phyloP scores from a whole-genome alignment of 2,888 invertebrate genomes.

The Melanophora roralis region DNA sequence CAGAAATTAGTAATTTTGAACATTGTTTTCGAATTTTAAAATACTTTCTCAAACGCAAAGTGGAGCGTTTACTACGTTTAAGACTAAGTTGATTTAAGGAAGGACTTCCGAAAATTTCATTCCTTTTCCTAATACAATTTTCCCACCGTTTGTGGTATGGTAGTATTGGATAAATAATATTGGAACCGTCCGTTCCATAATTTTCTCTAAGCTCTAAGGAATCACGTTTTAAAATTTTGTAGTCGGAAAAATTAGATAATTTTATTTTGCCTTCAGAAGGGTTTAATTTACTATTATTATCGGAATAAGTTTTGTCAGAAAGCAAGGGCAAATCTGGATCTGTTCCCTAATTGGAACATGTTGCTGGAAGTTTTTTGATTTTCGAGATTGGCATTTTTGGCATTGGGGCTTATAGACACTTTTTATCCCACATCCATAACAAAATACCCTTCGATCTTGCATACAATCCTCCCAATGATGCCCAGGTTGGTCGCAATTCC shows the following conservation, averaged over 20 bases:
- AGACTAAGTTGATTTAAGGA: neutral
- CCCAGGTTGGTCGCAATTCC: constrained; percentile 29
- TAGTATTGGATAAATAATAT: neutral
- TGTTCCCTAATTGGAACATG: neutral
- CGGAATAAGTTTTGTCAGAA: neutral
- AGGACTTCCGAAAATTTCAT: neutral
- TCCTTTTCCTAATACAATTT: neutral
- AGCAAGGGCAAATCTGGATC: too few relatives aligned
- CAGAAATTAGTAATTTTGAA: neutral
- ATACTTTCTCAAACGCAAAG: neutral
- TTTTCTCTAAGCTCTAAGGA: neutral
- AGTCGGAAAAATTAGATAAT: neutral
- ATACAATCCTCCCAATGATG: constrained; percentile 25
- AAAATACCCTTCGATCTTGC: constrained; percentile 1
- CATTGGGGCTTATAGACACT: constrained; percentile 27
- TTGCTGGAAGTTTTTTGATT: constrained; percentile 17
- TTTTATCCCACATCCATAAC: constrained; percentile 52
- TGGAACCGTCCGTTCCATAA: neutral
- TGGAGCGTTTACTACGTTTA: too few relatives aligned
- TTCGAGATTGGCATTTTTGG: neutral
- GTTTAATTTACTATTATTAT: neutral
- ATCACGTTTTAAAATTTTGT: neutral
- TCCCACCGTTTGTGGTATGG: neutral
- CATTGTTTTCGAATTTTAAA: neutral
- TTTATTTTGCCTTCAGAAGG: neutral